phyloP scores from a whole-genome alignment of 2,113 vertebrate species.

The Plecotus auritus region DNA sequence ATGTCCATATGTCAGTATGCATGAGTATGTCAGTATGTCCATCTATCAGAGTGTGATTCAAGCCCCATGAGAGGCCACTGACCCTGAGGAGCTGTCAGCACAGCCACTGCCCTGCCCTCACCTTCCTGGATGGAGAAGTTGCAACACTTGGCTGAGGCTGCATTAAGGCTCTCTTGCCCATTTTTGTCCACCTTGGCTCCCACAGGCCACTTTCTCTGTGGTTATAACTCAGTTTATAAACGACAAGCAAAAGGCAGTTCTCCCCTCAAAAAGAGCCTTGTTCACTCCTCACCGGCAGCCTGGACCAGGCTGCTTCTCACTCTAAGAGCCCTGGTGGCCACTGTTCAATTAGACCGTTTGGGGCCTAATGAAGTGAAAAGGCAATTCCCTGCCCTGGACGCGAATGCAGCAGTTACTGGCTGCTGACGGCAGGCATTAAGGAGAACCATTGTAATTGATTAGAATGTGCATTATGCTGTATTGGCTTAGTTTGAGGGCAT shows the following conservation, averaged over 20 bases:
- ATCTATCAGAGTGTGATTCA: background rate
- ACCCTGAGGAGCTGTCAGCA: background rate
- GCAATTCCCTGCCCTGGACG: constrained; percentile 52
- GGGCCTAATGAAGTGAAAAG: constrained; percentile 67
- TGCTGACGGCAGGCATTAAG: constrained; percentile 77
- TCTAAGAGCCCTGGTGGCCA: constrained; percentile 29
- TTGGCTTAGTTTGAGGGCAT: constrained; percentile 81
- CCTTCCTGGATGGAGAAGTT: background rate
- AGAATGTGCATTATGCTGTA: constrained; percentile 74
- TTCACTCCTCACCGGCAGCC: background rate
- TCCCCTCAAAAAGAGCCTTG: background rate
- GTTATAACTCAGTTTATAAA: background rate
- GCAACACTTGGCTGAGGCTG: fast-evolving
- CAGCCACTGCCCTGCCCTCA: background rate
- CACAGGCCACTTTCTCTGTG: background rate
- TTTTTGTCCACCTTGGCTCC: background rate
- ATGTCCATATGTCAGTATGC: background rate
- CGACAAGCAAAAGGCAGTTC: background rate
- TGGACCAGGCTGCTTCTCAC: background rate
- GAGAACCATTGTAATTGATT: constrained; percentile 79
- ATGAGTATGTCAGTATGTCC: too few relatives aligned
- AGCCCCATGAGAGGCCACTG: fast-evolving
- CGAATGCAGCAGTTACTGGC: constrained; percentile 66
- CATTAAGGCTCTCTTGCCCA: background rate
- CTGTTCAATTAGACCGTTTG: constrained; percentile 31